Evolutionary conservation across 2,888 invertebrate genomes (phyloP), one percentile per base, ranked within the genome.

Genomic region (Argyresthia albistria): DNA sequence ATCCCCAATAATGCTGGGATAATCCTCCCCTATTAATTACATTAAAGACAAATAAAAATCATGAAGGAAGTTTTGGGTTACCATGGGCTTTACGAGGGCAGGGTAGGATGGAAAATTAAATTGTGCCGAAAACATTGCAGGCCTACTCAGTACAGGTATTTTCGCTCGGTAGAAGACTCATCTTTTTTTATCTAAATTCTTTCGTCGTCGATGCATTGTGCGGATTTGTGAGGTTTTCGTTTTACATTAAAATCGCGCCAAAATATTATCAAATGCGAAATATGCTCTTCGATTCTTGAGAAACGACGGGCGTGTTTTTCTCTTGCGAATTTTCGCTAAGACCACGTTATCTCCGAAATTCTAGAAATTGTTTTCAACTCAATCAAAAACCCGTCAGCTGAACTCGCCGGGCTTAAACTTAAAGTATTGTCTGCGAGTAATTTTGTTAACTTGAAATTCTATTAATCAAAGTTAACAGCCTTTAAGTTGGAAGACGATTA

Each of bases 1-100:
- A 79, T 76, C 73, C 74, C 71, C 66, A 69, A 67, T 67, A 72
- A 75, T 73, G 70, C 71, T 71, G 72, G 74, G 73, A 74, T 76
- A 76, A 78, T 78, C 76, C 73, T 69, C 73, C 69, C 69, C 69
- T 76, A 80, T 81, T 80, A 81, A 81, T 81, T 78, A 73, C 78
- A 80, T 81, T 81, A 80, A 79, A 78, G 76, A 75, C 74, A 79
- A 80, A 77, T 76, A 77, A 76, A 78, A 77, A 74, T 75, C 72
- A 72, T 78, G 76, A 76, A 67, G 65, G 70, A 73, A 74, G 71
- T 73, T 72, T 39, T 25, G 25, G 25, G 25, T 25, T 25, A 25
- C 25, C 25, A n/a, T 15, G 8, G 25, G 50, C 14, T 39, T 39
- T 36, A 39, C 14, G 49, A 35, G 47, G 47, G 47, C 47, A 12